Percentiles rank a stretch among this genome's conserved stretches.
These are phyloP conservation scores for Cactoblastis cactorum DNA, from an alignment of 2,888 invertebrate genomes.

Conservation along the genomic window DNA sequence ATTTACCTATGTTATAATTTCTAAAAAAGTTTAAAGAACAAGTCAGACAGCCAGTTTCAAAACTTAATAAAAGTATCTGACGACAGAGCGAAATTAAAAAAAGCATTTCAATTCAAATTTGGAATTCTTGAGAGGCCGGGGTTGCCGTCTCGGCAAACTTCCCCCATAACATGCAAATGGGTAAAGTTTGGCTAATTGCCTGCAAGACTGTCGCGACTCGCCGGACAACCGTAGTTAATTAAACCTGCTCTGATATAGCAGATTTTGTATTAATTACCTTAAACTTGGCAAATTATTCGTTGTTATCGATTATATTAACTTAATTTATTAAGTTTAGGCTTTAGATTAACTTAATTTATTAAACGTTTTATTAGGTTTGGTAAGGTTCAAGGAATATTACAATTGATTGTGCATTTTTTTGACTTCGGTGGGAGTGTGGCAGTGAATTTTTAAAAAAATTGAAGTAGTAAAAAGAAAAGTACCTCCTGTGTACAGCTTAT, in stretches of 20 bases:
- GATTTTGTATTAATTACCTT: constrained; percentile 20
- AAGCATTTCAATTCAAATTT: constrained; percentile 49
- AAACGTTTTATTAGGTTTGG: too few relatives aligned
- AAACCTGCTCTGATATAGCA: constrained; percentile 36
- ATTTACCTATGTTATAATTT: too few relatives aligned
- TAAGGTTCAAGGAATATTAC: too few relatives aligned
- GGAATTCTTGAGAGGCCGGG: constrained; percentile 38
- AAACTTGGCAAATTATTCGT: constrained; percentile 4
- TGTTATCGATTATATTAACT: background rate
- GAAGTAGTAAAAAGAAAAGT: too few relatives aligned
- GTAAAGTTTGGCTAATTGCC: constrained; percentile 61
- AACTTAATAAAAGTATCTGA: constrained; percentile 3
- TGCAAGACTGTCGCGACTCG: constrained; percentile 48
- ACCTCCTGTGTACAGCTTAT: too few relatives aligned
- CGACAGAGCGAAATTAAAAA: constrained; percentile 46
- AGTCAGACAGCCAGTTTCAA: constrained; percentile 26
- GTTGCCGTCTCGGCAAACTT: constrained; percentile 48
- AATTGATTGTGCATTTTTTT: too few relatives aligned
- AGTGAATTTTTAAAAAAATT: too few relatives aligned
- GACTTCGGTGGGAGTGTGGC: too few relatives aligned
- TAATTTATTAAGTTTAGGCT: background rate
- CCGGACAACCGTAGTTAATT: constrained; percentile 42
- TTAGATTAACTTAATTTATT: too few relatives aligned
- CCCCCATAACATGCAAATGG: constrained; percentile 73
- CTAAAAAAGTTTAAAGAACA: background rate